Percentiles rank a stretch among this genome's conserved stretches.
Evolutionary conservation across 2,888 invertebrate species (phyloP).

Genomic region (Drosophila anomelani): DNA sequence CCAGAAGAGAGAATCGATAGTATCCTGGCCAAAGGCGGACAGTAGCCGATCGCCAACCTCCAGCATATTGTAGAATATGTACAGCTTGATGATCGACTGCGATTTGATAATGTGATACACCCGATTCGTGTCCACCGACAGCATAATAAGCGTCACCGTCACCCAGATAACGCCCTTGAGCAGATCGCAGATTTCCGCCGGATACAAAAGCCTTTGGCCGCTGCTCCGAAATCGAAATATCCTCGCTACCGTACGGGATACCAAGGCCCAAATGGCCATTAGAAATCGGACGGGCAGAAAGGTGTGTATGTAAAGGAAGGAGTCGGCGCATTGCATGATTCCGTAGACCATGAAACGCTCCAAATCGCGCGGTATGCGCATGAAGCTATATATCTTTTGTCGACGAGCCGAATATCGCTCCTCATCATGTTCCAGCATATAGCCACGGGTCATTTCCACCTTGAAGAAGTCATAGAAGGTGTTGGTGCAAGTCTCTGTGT

Average conservation of each 20-base stretch:
- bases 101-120: slow-evolving; percentile 98
- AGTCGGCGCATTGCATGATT: slow-evolving; percentile 98
- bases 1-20: slow-evolving; percentile 99
- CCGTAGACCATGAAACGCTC: slow-evolving; percentile 97
- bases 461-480: slow-evolving; percentile 89
- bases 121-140: slow-evolving; percentile 98
- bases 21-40: slow-evolving; percentile 98
- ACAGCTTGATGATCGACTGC: slow-evolving; percentile 99
- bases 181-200: slow-evolving; percentile 98
- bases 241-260: slow-evolving; percentile 89
- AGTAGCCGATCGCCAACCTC: slow-evolving; percentile 98
- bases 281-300: slow-evolving; percentile 97
- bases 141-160: slow-evolving; percentile 91
- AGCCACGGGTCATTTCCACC: slow-evolving; percentile 96
- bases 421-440: slow-evolving; percentile 97
- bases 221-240: slow-evolving; percentile 88
- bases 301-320: slow-evolving; percentile 98
- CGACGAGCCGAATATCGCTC: slow-evolving; percentile 96
- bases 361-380: slow-evolving; percentile 96
- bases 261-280: slow-evolving; percentile 93
- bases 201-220: slow-evolving; percentile 88
- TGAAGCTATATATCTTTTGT: slow-evolving; percentile 98
- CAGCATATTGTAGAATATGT: slow-evolving; percentile 99
- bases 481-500: slow-evolving; percentile 56
- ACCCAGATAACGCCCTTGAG: slow-evolving; percentile 96